A percentile compares a stretch with the other conserved stretches of the same genome.
These are phyloP conservation scores for Rhagoletis pomonella DNA, from an alignment of 1,140 invertebrate species.

Conservation along the genomic window DNA sequence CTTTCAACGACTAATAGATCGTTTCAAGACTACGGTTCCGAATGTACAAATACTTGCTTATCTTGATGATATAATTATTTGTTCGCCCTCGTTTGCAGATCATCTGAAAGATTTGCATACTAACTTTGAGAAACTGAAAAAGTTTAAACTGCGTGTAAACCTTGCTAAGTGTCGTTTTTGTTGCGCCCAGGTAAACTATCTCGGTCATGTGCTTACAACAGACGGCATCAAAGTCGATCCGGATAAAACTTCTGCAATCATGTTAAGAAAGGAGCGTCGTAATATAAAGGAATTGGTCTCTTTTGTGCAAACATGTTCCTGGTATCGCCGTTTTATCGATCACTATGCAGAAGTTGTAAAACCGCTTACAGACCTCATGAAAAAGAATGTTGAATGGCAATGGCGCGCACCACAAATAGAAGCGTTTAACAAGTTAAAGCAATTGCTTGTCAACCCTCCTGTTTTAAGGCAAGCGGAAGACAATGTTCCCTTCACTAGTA, in stretches of 20 bases:
- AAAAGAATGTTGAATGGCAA: too few relatives aligned
- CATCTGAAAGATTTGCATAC: background rate
- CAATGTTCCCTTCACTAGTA: constrained; percentile 23
- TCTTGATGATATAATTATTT: too few relatives aligned
- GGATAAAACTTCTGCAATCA: constrained; percentile 57
- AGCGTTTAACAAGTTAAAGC: too few relatives aligned
- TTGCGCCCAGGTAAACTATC: background rate
- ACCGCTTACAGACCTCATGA: background rate
- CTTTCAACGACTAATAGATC: too few relatives aligned
- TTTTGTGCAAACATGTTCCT: constrained; percentile 54
- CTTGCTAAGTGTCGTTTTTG: constrained; percentile 14
- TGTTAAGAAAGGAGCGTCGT: constrained; percentile 31
- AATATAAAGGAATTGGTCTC: constrained; percentile 54
- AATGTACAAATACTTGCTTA: too few relatives aligned
- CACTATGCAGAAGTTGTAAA: constrained; percentile 23
- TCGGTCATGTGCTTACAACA: background rate
- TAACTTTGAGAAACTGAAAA: background rate
- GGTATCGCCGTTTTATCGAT: constrained; percentile 60
- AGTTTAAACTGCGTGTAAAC: constrained; percentile 21
- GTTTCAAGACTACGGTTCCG: too few relatives aligned
- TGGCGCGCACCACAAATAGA: too few relatives aligned
- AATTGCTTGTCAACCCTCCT: too few relatives aligned
- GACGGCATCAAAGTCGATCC: constrained; percentile 52
- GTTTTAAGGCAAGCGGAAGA: too few relatives aligned
- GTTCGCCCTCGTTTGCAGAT: too few relatives aligned